Conservation (phyloP, 2,888 invertebrate genomes). For the Lithophane leautieri region DNA sequence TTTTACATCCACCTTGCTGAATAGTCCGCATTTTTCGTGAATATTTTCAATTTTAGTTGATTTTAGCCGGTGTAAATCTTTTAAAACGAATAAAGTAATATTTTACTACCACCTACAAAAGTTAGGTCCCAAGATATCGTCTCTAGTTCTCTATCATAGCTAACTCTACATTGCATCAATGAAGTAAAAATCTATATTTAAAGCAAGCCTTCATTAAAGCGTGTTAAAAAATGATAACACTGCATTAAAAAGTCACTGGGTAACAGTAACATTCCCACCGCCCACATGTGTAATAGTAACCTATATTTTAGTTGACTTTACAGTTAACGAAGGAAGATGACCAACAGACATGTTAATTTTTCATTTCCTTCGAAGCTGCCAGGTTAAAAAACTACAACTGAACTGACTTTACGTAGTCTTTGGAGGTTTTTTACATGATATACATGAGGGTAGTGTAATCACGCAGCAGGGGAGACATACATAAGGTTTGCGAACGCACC, state of each 20-base stretch:
- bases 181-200: conserved; percentile 1
- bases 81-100: not conserved
- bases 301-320: conserved; percentile 47
- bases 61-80: conserved; percentile 13
- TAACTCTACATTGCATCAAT: not conserved
- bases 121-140: not conserved
- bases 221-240: not conserved
- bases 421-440: conserved; percentile 44
- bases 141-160: too few species aligned
- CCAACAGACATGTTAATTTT: conserved; percentile 35
- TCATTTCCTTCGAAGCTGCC: conserved; percentile 17
- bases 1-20: conserved; percentile 37
- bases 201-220: not conserved
- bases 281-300: conserved; percentile 35
- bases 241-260: not conserved
- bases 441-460: conserved; percentile 42
- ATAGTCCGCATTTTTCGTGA: conserved; percentile 25
- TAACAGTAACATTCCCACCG: not conserved
- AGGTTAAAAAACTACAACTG: not conserved
- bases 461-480: conserved; percentile 56
- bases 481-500: conserved; percentile 62
- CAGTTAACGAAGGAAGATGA: conserved; percentile 29
- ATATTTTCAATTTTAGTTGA: conserved; percentile 21
- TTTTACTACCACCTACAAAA: not conserved
- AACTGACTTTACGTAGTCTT: conserved; percentile 37